Conservation (phyloP, 2,888 invertebrate species). For the Scrobipalpa atriplicella region DNA sequence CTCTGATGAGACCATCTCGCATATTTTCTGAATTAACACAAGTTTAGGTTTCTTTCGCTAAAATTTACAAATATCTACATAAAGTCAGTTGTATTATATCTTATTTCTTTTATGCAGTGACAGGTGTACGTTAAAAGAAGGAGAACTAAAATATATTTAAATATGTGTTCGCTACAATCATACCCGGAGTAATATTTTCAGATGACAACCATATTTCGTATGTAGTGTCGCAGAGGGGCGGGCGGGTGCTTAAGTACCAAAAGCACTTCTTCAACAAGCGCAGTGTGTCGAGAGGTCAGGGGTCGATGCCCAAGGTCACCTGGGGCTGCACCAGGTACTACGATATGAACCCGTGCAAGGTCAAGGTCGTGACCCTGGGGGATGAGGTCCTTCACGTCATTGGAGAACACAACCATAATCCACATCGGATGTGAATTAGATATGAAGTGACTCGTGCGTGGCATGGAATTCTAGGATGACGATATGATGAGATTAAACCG, state of each 20-base stretch:
- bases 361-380: slow-evolving; percentile 40
- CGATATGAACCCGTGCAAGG: slow-evolving; percentile 44
- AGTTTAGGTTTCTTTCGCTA: no score
- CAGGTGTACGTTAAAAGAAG: neutral
- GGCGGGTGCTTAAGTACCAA: neutral
- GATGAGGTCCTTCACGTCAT: slow-evolving; percentile 25
- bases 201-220: slow-evolving; percentile 1
- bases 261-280: slow-evolving; percentile 42
- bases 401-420: slow-evolving; percentile 34
- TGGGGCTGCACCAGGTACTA: slow-evolving; percentile 51
- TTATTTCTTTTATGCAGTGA: no score
- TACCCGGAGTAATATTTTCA: neutral
- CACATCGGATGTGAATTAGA: neutral
- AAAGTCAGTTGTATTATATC: no score
- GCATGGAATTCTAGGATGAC: neutral
- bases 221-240: neutral
- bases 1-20: no score
- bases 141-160: neutral
- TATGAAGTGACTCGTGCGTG: neutral
- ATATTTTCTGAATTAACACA: no score
- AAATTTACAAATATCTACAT: no score
- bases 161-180: neutral
- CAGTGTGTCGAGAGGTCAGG: neutral
- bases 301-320: slow-evolving; percentile 29
- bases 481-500: no score